phyloP scores from a whole-genome alignment of 2,113 vertebrate genomes.

The Gymnogyps californianus region DNA sequence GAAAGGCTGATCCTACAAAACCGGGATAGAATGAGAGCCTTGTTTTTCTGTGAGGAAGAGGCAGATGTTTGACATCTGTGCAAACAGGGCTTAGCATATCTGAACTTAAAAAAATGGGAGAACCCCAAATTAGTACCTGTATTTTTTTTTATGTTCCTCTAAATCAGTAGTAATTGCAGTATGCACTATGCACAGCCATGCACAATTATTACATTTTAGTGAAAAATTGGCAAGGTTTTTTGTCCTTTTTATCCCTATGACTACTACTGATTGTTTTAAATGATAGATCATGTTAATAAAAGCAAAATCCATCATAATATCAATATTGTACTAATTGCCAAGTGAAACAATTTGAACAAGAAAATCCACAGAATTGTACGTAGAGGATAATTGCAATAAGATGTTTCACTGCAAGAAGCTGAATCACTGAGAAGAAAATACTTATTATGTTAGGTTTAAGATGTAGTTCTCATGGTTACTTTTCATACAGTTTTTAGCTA shows the following conservation, averaged over 20 bases:
- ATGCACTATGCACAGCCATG: not conserved
- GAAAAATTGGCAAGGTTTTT: not conserved
- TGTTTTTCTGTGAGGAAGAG: not conserved
- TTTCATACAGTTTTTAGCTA: not conserved
- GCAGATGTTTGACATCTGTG: slow-evolving; percentile 4
- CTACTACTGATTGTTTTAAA: not conserved
- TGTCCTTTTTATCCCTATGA: not conserved
- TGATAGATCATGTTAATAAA: not conserved
- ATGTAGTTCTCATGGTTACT: not conserved
- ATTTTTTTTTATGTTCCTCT: not conserved
- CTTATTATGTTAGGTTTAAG: not conserved
- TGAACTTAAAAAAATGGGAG: not conserved
- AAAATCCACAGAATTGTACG: not conserved
- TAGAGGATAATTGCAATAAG: not conserved
- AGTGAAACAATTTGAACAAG: not conserved
- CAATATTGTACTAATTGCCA: not conserved
- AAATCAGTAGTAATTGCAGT: not conserved
- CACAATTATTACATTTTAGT: not conserved
- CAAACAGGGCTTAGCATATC: not conserved
- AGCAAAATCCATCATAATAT: not conserved
- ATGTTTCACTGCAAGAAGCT: not conserved
- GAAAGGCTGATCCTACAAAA: not conserved
- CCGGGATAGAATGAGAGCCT: not conserved
- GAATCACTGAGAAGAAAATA: not conserved
- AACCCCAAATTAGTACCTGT: not conserved